Evolutionary conservation across 2,888 invertebrate genomes (phyloP), one percentile per base, ranked within the genome.

Genomic region (Dynastes hyllus): DNA sequence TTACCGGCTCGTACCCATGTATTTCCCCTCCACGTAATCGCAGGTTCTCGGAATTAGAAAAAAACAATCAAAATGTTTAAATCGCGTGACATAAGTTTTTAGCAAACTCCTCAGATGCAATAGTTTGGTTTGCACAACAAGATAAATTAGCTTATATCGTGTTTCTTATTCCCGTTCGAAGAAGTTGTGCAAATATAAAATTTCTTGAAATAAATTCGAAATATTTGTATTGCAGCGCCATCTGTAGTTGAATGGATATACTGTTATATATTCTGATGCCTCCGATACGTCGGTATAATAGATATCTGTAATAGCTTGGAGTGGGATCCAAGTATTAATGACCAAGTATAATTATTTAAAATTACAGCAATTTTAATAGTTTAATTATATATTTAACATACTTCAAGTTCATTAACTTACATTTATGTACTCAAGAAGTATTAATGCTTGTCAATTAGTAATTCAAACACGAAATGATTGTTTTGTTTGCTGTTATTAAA

Each of bases 331-430:
- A 58, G 50, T 16, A 29, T 66, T 40, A 22, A 66, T 51, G n/a
- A 45, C 32, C 82, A 16, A 22, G 79, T 88, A 22, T 22, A 88
- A 88, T 88, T 88, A 87, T 86, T 87, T 86, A 85, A 88, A 88
- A 88, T 88, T 88, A 88, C 86, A 85, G 87, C 87, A 87, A 88
- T 88, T 88, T 78, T 88, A 85, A 86, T 79, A 79, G 83, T 87
- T 87, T 88, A 88, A 88, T 88, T 88, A 69, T 51, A 29, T 51
- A 50, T 69, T 53, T 69, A 40, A 51, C 45, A 13, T 51, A 51
- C 32, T 53, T 69, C 16, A 51, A 50, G 84, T 83, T 84, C 83
- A 86, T 86, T 87, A 87, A 85, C 87, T 87, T 86, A 85, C 85
- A 86, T 84, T 86, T 84, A 83, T 81, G 75, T 81, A 75, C 80